Evolutionary conservation across 2,113 vertebrate genomes (phyloP), one percentile per base, ranked within the genome.

Genomic region (Eira barbara): DNA sequence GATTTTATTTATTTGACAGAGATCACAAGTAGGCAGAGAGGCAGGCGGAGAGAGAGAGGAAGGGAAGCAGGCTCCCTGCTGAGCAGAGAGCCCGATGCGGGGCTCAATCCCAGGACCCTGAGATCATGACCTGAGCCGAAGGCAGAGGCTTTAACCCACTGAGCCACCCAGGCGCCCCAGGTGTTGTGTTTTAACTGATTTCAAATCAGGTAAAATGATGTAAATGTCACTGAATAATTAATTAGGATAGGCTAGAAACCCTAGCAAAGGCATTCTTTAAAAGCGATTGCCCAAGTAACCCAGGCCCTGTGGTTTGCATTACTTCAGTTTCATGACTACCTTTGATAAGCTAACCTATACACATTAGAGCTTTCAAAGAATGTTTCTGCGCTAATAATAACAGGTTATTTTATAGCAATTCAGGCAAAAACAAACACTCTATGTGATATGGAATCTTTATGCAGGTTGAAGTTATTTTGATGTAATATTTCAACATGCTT

Each of bases 181-280:
- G 39, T 42, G 39, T 88, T 88, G 0, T 95, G 89, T 95, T 97
- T 94, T 76, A 94, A 81, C 69, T 96, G 91, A 95, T 86, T 29
- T 55, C n/a, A 95, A 88, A 45, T 61, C 73, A 96, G 82, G 23
- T 21, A 95, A 95, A 96, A 85, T 86, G 31, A 97, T 74, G 73
- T 82, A 65, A 96, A 57, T 96, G 61, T 73, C 76, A 91, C 74
- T 91, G 63, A 97, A 96, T 96, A 97, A 95, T 93, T 97, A 97
- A 97, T 96, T 96, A 96, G 78, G 31, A 74, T 79, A 97, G 49
- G 27, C 65, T 84, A 95, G 69, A 95, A 97, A 88, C 31, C 29
- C 42, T 61, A 71, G 39, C 71, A 85, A 95, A 79, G 65, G 27
- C 10, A 80, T 45, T 49, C 29, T 92, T 94, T 65, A 65, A 65